These are phyloP conservation scores for Halcyon smyrnensis DNA, from an alignment of 2,797 vertebrate species.

Conservation along the genomic window DNA sequence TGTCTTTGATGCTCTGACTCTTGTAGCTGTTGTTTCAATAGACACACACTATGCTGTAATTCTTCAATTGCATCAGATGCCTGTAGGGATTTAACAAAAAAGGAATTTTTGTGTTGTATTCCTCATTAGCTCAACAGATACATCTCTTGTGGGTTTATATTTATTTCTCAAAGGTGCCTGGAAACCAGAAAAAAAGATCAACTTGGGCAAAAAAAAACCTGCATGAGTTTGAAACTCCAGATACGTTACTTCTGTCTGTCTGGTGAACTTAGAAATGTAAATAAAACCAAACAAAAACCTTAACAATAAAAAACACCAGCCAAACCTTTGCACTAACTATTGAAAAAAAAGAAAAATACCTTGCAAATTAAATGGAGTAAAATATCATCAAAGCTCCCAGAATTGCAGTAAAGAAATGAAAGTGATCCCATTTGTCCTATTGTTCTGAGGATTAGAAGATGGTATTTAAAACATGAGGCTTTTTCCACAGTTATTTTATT, in stretches of 20 bases:
- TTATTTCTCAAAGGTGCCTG: not conserved
- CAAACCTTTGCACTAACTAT: not conserved
- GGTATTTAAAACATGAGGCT: not conserved
- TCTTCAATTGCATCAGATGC: constrained; percentile 85
- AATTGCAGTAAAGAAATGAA: not conserved
- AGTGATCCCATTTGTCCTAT: not conserved
- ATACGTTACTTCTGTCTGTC: fast-evolving
- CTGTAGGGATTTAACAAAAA: constrained; percentile 75
- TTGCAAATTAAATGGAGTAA: not conserved
- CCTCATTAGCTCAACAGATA: not conserved
- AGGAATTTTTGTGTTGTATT: not conserved
- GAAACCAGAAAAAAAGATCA: not conserved
- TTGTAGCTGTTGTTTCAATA: constrained; percentile 85
- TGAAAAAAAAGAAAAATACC: not conserved
- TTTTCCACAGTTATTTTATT: not conserved
- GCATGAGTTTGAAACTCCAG: not conserved
- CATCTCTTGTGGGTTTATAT: not conserved
- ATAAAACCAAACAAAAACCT: not conserved
- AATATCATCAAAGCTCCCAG: not conserved
- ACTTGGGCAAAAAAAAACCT: not conserved
- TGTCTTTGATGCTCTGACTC: constrained; percentile 85
- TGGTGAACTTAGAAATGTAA: not conserved
- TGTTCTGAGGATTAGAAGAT: not conserved
- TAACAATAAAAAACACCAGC: not conserved
- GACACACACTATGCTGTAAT: constrained; percentile 78